Percentiles rank a stretch among this genome's conserved stretches.
These are phyloP conservation scores for Trichogramma pretiosum DNA, from an alignment of 1,140 invertebrate genomes.

Conservation along the genomic window DNA sequence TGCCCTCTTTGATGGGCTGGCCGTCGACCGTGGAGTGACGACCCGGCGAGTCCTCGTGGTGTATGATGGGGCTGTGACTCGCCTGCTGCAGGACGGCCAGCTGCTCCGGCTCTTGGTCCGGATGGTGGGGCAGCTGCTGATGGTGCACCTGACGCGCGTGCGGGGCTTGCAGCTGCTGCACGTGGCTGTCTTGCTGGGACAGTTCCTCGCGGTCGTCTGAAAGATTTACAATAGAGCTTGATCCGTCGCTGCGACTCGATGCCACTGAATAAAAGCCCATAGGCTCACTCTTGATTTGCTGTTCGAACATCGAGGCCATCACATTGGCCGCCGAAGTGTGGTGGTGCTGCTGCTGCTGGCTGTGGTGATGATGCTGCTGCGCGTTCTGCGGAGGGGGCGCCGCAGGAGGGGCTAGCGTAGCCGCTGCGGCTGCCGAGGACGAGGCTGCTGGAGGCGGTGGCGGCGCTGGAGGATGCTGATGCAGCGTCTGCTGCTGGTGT, in stretches of 20 bases:
- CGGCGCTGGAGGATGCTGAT: conserved; percentile 18
- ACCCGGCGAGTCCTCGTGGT: conserved; percentile 30
- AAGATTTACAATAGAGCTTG: conserved; percentile 41
- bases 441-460: conserved; percentile 13
- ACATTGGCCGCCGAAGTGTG: conserved; percentile 18
- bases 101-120: conserved; percentile 35
- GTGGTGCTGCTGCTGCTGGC: conserved; percentile 10
- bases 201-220: conserved; percentile 41
- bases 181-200: conserved; percentile 45
- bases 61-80: conserved; percentile 36
- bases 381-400: conserved; percentile 33
- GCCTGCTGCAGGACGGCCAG: conserved; percentile 20
- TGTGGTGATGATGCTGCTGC: conserved; percentile 19
- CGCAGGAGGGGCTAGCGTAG: conserved; percentile 17
- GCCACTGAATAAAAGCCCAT: conserved; percentile 52
- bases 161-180: conserved; percentile 42
- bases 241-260: conserved; percentile 42
- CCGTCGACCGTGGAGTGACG: conserved; percentile 40
- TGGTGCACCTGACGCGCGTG: conserved; percentile 35
- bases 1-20: conserved; percentile 44
- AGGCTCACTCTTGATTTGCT: conserved; percentile 59
- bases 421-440: conserved; percentile 16
- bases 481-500: conserved; percentile 32
- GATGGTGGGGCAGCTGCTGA: conserved; percentile 43
- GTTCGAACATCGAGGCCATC: conserved; percentile 55